Conservation (phyloP, 1,140 invertebrate genomes). For the Pogonognathellus flavescens region DNA sequence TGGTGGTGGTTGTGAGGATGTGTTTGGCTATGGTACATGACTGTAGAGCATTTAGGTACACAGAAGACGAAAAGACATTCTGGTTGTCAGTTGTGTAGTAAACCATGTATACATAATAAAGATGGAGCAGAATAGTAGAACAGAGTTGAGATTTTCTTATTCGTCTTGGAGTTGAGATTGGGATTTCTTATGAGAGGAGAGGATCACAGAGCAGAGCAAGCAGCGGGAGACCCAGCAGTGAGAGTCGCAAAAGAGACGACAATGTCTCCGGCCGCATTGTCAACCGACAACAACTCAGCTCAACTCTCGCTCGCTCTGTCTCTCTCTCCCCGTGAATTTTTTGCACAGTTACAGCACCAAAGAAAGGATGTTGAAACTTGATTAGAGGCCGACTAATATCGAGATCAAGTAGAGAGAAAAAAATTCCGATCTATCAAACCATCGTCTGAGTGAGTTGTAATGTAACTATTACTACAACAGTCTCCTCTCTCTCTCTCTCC, state of each 20-base stretch:
- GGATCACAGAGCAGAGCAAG: not conserved
- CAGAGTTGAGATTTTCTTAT: constrained; percentile 36
- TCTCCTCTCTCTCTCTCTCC: not conserved
- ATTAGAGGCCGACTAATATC: constrained; percentile 66
- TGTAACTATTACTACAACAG: constrained; percentile 32
- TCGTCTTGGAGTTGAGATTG: not conserved
- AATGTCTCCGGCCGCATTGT: constrained; percentile 54
- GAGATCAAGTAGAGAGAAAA: constrained; percentile 62
- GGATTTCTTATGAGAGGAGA: too few species aligned
- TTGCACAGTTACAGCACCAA: constrained; percentile 53
- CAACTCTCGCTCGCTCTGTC: not conserved
- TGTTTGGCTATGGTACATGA: too few species aligned
- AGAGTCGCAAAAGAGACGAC: constrained; percentile 28
- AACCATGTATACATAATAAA: constrained; percentile 47
- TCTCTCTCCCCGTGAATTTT: constrained; percentile 24
- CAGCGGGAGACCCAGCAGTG: not conserved
- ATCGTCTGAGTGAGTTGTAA: constrained; percentile 11
- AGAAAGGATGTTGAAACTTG: constrained; percentile 65
- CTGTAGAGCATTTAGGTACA: not conserved
- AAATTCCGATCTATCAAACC: constrained; percentile 65
- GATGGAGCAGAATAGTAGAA: not conserved
- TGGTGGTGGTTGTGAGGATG: not conserved
- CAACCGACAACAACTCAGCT: constrained; percentile 3
- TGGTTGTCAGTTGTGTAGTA: constrained; percentile 8
- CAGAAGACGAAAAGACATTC: not conserved